Percentiles rank a stretch among this genome's conserved stretches.
Conservation (phyloP, 2,113 vertebrate genomes). For the Platycercus adscitus region DNA sequence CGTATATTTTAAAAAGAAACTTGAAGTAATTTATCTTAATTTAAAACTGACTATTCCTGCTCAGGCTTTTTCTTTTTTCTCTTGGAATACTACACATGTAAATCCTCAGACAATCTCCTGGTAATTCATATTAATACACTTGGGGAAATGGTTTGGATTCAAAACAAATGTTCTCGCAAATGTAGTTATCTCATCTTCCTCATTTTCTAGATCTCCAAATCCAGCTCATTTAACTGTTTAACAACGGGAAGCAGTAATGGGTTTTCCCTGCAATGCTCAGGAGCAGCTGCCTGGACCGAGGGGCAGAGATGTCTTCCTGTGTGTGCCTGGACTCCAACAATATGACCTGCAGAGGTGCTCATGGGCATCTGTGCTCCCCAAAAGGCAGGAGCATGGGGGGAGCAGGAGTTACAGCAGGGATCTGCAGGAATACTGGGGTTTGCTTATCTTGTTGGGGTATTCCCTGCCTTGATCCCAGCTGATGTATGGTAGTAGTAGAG, state of each 20-base stretch:
- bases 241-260: background rate
- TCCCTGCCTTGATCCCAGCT: background rate
- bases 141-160: conserved; percentile 62
- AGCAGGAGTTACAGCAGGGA: background rate
- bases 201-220: conserved; percentile 28
- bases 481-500: background rate
- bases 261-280: background rate
- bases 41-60: conserved; percentile 47
- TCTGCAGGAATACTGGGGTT: background rate
- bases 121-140: conserved; percentile 59
- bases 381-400: accelerated
- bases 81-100: conserved; percentile 45
- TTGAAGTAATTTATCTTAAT: conserved; percentile 62
- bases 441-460: background rate
- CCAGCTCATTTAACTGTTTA: conserved; percentile 53
- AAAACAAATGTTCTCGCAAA: conserved; percentile 62
- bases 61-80: background rate
- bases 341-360: background rate
- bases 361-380: accelerated
- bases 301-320: background rate
- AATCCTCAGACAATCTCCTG: conserved; percentile 58
- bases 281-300: background rate
- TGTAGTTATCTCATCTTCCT: conserved; percentile 46
- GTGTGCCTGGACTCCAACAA: background rate
- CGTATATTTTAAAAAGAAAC: conserved; percentile 42